Percentiles rank a stretch among this genome's conserved stretches.
phyloP scores from a whole-genome alignment of 2,797 vertebrate genomes.

The Carcharodon carcharias region DNA sequence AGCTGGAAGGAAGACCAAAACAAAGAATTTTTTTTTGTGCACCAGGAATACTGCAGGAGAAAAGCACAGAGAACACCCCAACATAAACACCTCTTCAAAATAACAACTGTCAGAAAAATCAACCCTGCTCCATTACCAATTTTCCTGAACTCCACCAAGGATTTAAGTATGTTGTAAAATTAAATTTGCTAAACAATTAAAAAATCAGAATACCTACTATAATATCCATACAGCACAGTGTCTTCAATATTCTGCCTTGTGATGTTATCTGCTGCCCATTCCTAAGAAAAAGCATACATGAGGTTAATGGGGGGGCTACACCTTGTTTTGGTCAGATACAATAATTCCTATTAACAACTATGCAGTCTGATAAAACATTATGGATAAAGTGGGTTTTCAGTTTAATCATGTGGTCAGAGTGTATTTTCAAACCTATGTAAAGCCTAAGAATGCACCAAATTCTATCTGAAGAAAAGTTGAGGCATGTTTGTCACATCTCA shows the following conservation, averaged over 20 bases:
- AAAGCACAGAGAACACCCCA: background rate
- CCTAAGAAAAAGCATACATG: constrained; percentile 54
- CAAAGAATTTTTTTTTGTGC: background rate
- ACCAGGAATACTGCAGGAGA: background rate
- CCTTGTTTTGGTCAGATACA: background rate
- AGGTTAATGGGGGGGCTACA: background rate
- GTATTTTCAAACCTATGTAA: background rate
- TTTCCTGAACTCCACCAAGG: background rate
- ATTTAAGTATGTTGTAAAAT: background rate
- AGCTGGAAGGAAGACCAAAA: background rate
- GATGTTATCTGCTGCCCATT: constrained; percentile 85
- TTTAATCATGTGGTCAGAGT: background rate
- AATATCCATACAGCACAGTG: constrained; percentile 89
- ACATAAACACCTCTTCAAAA: background rate
- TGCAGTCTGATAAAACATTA: background rate
- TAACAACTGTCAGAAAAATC: background rate
- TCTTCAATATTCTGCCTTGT: constrained; percentile 82
- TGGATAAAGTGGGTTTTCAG: background rate
- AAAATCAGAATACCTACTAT: constrained; percentile 73
- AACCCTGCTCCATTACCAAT: background rate
- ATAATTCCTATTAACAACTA: background rate
- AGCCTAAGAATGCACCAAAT: background rate
- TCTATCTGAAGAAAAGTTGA: background rate
- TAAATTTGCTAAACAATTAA: background rate
- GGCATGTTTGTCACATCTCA: background rate